These are phyloP conservation scores for Eutrigla gurnardus DNA, from an alignment of 2,797 vertebrate genomes.

Conservation along the genomic window DNA sequence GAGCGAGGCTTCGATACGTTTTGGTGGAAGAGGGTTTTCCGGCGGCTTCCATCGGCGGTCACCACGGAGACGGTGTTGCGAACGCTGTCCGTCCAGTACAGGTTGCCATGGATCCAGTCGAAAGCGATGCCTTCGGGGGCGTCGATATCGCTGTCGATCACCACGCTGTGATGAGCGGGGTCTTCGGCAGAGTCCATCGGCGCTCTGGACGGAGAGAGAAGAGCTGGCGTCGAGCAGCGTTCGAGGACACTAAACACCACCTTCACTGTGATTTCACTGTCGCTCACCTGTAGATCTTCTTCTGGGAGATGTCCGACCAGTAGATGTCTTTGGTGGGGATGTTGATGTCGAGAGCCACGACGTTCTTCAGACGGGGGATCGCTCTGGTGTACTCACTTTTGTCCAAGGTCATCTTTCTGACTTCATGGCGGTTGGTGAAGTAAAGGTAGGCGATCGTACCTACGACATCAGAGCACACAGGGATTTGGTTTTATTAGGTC, in stretches of 20 bases:
- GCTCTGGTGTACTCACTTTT: constrained; percentile 88
- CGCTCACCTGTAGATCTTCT: constrained; percentile 91
- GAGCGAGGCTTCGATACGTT: constrained; percentile 86
- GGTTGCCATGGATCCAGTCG: constrained; percentile 91
- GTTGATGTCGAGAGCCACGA: constrained; percentile 89
- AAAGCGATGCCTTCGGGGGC: constrained; percentile 90
- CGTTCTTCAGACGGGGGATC: constrained; percentile 89
- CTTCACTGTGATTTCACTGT: fast-evolving
- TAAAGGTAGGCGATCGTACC: constrained; percentile 89
- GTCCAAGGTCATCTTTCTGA: constrained; percentile 92
- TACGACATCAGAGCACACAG: constrained; percentile 47
- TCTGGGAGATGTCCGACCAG: constrained; percentile 90
- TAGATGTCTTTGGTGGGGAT: constrained; percentile 88
- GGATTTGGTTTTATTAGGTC: neutral
- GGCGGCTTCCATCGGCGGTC: constrained; percentile 82
- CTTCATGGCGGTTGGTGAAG: constrained; percentile 93
- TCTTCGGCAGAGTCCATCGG: constrained; percentile 81
- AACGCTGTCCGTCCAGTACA: constrained; percentile 94
- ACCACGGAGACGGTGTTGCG: constrained; percentile 87
- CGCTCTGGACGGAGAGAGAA: constrained; percentile 75
- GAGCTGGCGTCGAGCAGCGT: constrained; percentile 13
- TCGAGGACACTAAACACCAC: neutral
- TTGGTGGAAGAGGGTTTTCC: constrained; percentile 86
- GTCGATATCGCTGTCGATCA: constrained; percentile 80
- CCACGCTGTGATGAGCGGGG: constrained; percentile 74